Evolutionary conservation across 2,113 vertebrate genomes (phyloP), one percentile per base, ranked within the genome.

Genomic region (Prionailurus viverrinus): DNA sequence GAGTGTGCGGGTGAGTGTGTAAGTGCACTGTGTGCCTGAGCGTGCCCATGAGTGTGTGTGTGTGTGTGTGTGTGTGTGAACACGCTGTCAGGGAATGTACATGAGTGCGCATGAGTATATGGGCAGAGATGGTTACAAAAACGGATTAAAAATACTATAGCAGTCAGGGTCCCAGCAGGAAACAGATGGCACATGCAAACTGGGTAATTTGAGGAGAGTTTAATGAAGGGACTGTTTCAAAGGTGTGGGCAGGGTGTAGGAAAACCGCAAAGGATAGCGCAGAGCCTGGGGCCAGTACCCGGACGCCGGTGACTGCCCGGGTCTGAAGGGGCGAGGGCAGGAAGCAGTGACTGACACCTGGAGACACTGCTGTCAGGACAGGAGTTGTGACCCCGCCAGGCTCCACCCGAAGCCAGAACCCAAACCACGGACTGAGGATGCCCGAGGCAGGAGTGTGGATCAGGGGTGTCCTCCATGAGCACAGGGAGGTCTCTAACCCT

Each of bases 141-240:
- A 73, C 39, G 65, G 82, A 86, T 79, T 94, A 36, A 85, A 95
- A 89, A 69, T 61, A 85, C 78, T 18, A 4, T 89, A 48, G 93
- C 90, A 68, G 69, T 90, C 88, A 79, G 89, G 96, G 95, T 73
- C 93, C 92, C 95, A 53, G 90, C 79, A 92, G 92, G 90, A 92
- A 95, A 68, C 79, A 80, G 89, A 91, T 85, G 97, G 94, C 89
- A 27, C 39, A 4, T 66, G 69, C 33, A 83, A 61, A 89, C 27
- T 89, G 69, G 80, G 94, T 90, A 51, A 61, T 90, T 69, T 23
- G 80, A 96, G 95, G 94, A 58, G 48, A 80, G 39, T 78, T 76
- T 95, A 71, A 89, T 82, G 33, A 92, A 95, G 68, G 55, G 73
- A 41, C 66, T 79, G 33, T 36, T 96, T 95, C 69, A 69, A 78